These are phyloP conservation scores for Cyclina sinensis DNA, from an alignment of 1,140 invertebrate genomes.

Conservation along the genomic window DNA sequence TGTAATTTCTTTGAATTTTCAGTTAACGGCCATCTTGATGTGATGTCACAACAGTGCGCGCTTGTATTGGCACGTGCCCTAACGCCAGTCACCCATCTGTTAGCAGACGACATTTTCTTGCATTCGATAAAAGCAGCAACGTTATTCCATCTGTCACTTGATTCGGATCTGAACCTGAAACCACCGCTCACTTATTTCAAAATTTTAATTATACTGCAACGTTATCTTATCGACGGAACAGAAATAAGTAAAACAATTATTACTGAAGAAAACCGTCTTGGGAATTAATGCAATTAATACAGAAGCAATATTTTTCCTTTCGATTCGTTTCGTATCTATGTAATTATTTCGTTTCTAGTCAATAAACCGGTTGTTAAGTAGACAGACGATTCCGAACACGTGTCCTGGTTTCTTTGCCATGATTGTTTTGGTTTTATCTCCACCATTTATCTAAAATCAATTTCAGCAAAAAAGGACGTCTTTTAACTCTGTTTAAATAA, in stretches of 20 bases:
- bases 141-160: slow-evolving; percentile 63
- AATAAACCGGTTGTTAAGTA: slow-evolving; percentile 33
- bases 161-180: not conserved
- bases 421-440: slow-evolving; percentile 38
- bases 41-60: slow-evolving; percentile 4
- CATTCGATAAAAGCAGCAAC: slow-evolving; percentile 32
- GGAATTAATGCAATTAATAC: slow-evolving; percentile 31
- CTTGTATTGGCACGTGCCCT: slow-evolving; percentile 53
- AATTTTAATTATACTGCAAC: slow-evolving; percentile 25
- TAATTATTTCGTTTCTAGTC: slow-evolving; percentile 39
- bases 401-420: not conserved
- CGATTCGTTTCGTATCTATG: not conserved
- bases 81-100: slow-evolving; percentile 67
- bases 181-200: not conserved
- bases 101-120: slow-evolving; percentile 61
- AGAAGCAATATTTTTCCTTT: slow-evolving; percentile 21
- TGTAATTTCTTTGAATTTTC: slow-evolving; percentile 44
- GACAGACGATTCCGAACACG: not conserved
- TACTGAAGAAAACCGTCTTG: not conserved
- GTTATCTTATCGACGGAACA: not conserved
- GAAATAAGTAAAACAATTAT: slow-evolving; percentile 39
- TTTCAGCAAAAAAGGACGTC: slow-evolving; percentile 13
- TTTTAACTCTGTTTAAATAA: not conserved
- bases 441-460: slow-evolving; percentile 46
- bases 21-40: slow-evolving; percentile 5